Evolutionary conservation across 2,888 invertebrate species (phyloP).

Genomic region (Pardosa pseudoannulata): DNA sequence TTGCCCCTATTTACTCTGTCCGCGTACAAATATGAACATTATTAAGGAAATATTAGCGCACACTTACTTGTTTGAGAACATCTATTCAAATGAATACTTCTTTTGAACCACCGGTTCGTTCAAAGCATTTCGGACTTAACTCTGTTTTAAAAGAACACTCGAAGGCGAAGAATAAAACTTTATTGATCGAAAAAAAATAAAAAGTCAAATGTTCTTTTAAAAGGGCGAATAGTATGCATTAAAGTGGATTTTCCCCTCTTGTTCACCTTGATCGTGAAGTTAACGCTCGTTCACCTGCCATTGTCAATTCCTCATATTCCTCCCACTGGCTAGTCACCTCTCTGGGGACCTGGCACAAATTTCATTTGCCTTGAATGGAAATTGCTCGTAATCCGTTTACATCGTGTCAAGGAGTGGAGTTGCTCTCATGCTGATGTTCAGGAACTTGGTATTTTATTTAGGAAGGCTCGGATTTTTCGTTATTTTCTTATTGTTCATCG

Average conservation of each 20-base stretch:
- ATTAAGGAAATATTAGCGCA: neutral
- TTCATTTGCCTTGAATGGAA: conserved; percentile 11
- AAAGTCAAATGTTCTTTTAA: conserved; percentile 29
- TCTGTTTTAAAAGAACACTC: conserved; percentile 12
- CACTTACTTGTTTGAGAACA: neutral
- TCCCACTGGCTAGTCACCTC: conserved; percentile 53
- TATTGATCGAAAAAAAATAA: neutral
- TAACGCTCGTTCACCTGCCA: conserved; percentile 47
- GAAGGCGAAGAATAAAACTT: neutral
- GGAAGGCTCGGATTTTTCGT: neutral
- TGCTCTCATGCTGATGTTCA: neutral
- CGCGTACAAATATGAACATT: neutral
- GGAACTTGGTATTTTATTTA: conserved; percentile 6
- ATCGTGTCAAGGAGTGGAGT: conserved; percentile 15
- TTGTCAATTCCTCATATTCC: conserved; percentile 59
- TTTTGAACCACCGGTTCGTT: neutral
- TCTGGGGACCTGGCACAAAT: conserved; percentile 21
- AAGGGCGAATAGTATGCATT: conserved; percentile 21
- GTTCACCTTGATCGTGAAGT: conserved; percentile 63
- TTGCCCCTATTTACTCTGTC: neutral
- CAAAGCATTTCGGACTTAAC: neutral
- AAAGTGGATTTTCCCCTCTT: conserved; percentile 53
- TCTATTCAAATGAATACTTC: neutral
- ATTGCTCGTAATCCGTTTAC: conserved; percentile 17
- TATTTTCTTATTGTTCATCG: neutral